Base-by-base conservation (phyloP, 2,888 invertebrate species). In the Papilio protenor region DNA sequence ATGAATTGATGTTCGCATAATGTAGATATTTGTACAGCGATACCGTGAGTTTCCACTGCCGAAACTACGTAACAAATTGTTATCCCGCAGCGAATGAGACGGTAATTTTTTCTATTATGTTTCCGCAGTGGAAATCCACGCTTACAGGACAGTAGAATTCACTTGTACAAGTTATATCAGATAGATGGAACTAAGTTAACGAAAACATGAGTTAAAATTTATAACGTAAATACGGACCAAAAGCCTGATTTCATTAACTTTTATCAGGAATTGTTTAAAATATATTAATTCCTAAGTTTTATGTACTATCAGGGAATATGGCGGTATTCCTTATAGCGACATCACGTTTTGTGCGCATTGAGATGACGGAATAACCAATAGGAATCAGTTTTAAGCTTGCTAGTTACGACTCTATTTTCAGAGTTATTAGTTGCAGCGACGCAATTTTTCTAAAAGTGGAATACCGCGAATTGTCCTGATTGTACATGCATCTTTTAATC, bases 11-110 rank as follows among this genome's bases (percentile, higher is more conserved):
- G 85, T 87, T 86, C 83, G 84, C 84, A 86, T 84, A 87, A 86
- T 92, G 89, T 92, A 92, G 89, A 91, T 91, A 91, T 90, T 86
- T 90, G 91, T 93, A 92, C 89, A 92, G 92, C 90, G 88, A 61
- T 14, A 61, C 61, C 16, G 10, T 61, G 61, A 2, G 57, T 57
- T 57, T 57, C 23, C 21, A 57, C 21, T 57, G 57, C 21, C 21
- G 57, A 57, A 23, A 23, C 21, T 21, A 8, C 1, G 10, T 12
- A 12, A 14, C 2, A 52, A 14, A 52, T 16, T 16, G 14, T 52
- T 52, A 16, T 16, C 14, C 16, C 14, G 3, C 52, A 52, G 52
- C 14, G 1, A 52, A 16, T 52, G 55, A 55, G 55, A n/a, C 6
- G 8, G 18, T 8, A 6, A n/a, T 55, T 18, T n/a, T 27, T 61